Evolutionary conservation across 2,113 vertebrate species (phyloP), one percentile per base, ranked within the genome.

Genomic region (Xiphophorus maculatus): DNA sequence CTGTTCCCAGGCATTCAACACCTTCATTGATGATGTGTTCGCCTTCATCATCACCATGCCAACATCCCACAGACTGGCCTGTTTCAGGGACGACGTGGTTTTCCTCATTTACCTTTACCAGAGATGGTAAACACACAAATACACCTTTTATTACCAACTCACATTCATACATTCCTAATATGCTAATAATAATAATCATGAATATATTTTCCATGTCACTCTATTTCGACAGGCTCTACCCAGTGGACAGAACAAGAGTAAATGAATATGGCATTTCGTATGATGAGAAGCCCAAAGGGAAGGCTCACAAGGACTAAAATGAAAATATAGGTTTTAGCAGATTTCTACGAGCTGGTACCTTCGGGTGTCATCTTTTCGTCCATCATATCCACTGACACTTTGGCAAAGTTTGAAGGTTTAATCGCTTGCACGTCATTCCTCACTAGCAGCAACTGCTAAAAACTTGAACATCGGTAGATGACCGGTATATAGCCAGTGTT

Each of bases 21-120:
- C 98, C 51, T 99, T 99, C 92, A 99, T 99, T 35, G 98, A 99
- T 33, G 98, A 99, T 22, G 95, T 99, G 79, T 99, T 99, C 63
- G 98, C 98, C 87, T 99, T 99, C 93, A 95, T 99, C 93, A 99
- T 99, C 93, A 99, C 98, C 84, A 99, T 99, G 98, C 98, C 98
- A 79, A 98, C 98, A 0, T 99, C 98, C 51, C 98, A 99, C 75
- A 95, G 98, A 90, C 95, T 99, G 89, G 98, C 98, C 0, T 99
- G 98, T 90, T 99, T 99, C 93, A 91, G 98, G 89, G 98, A 99
- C 30, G 98, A 99, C 32, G 96, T 98, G 0, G 97, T 99, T 75
- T 99, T 99, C 84, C 96, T 99, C 22, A 93, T 98, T 71, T 99
- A 99, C 92, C 96, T 99, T 69, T 99, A 99, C 92, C 98, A 99